A percentile compares a stretch with the other conserved stretches of the same genome.
Conservation (phyloP, 92 coral and sea anemone genomes). For the Heteractis magnifica region DNA sequence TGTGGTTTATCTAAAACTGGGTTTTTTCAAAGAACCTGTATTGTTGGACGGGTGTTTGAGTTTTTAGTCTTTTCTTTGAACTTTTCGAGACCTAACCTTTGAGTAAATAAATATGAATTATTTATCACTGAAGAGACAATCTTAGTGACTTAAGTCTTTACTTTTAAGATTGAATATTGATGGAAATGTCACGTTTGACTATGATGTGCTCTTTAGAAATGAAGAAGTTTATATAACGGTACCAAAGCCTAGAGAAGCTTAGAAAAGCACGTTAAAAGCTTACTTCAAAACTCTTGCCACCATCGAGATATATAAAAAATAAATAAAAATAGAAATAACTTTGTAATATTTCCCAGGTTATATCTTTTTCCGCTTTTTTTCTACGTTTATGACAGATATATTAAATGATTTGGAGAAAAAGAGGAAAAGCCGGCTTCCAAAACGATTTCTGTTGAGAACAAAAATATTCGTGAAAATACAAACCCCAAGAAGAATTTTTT, state of each 20-base stretch:
- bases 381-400: too few relatives aligned
- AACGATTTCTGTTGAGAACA: too few relatives aligned
- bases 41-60: not conserved
- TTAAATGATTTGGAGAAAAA: too few relatives aligned
- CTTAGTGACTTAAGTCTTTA: not conserved
- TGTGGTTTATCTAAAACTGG: not conserved
- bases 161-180: not conserved
- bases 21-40: not conserved
- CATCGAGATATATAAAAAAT: too few relatives aligned
- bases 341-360: too few relatives aligned
- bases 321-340: too few relatives aligned
- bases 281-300: not conserved
- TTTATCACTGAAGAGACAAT: not conserved
- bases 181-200: not conserved
- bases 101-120: not conserved
- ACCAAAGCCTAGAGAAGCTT: too few relatives aligned
- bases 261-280: not conserved
- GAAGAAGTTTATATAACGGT: too few relatives aligned
- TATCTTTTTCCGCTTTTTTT: too few relatives aligned
- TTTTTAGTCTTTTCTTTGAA: not conserved
- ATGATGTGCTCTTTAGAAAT: not conserved
- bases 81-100: not conserved
- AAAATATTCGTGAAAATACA: too few relatives aligned
- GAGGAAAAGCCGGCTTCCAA: too few relatives aligned
- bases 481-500: too few relatives aligned